A percentile compares a stretch with the other conserved stretches of the same genome.
Conservation (phyloP, 2,888 invertebrate genomes). For the Agapetus fuscipes region DNA sequence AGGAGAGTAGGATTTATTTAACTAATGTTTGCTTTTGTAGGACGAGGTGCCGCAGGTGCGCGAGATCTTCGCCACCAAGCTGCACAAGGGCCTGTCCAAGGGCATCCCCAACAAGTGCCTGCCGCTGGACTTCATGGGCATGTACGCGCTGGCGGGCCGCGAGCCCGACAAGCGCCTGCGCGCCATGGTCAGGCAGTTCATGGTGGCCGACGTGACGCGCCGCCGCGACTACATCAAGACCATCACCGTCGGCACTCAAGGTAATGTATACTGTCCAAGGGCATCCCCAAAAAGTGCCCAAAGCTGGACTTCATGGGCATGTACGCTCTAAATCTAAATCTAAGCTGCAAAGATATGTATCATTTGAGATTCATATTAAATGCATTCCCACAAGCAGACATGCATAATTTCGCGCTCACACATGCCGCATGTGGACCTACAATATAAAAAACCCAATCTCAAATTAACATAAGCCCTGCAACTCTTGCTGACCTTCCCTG, state of each 20-base stretch:
- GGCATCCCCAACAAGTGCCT: constrained; percentile 84
- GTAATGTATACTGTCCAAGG: constrained; percentile 56
- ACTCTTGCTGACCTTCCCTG: no score
- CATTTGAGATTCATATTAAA: no score
- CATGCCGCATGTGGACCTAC: no score
- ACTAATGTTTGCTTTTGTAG: no score
- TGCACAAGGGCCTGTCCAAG: constrained; percentile 79
- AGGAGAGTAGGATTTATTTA: no score
- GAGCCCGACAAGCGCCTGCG: constrained; percentile 76
- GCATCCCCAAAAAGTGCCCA: constrained; percentile 80
- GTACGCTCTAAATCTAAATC: constrained; percentile 68
- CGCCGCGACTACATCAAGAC: constrained; percentile 86
- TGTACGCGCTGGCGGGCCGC: constrained; percentile 82
- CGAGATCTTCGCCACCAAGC: constrained; percentile 78
- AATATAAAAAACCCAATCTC: no score
- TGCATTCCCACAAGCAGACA: no score
- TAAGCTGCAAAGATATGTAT: no score
- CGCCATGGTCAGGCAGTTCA: constrained; percentile 61
- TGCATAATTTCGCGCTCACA: no score
- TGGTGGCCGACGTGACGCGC: constrained; percentile 82
- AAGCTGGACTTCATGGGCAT: constrained; percentile 96
- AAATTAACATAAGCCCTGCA: no score
- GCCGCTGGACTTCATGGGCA: constrained; percentile 94
- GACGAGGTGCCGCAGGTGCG: constrained; percentile 80
- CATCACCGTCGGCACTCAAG: constrained; percentile 60